Percentiles rank a stretch among this genome's conserved stretches.
Conservation (phyloP, 1,140 invertebrate species). For the Nephila pilipes region DNA sequence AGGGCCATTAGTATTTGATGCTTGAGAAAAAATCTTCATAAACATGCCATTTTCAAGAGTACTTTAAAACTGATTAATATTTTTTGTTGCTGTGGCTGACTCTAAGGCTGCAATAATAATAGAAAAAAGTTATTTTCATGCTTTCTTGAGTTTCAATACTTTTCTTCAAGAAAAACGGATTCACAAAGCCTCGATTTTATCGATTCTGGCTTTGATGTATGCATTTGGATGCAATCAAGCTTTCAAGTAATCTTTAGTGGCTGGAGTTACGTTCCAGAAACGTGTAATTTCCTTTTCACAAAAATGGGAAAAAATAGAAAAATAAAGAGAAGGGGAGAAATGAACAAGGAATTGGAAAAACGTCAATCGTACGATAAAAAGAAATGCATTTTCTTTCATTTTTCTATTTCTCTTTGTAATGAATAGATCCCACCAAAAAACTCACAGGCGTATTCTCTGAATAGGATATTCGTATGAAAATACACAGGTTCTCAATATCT, state of each 20-base stretch:
- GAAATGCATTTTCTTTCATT: slow-evolving; percentile 53
- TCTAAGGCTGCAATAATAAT: background rate
- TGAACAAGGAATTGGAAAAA: slow-evolving; percentile 59
- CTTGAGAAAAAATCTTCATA: background rate
- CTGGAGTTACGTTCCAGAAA: slow-evolving; percentile 60
- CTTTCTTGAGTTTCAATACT: slow-evolving; percentile 53
- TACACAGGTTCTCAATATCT: background rate
- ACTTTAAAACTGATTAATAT: slow-evolving; percentile 56
- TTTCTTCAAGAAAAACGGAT: background rate
- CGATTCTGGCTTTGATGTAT: slow-evolving; percentile 71
- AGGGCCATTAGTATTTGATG: background rate
- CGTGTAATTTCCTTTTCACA: slow-evolving; percentile 70
- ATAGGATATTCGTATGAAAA: slow-evolving; percentile 40
- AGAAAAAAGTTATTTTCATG: slow-evolving; percentile 58
- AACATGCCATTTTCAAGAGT: slow-evolving; percentile 27
- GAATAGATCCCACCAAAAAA: slow-evolving; percentile 43
- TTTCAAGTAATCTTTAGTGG: slow-evolving; percentile 75
- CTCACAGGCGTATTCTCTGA: background rate
- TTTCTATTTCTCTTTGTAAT: slow-evolving; percentile 1
- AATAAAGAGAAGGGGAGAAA: slow-evolving; percentile 26
- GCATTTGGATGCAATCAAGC: slow-evolving; percentile 69
- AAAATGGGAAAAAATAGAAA: slow-evolving; percentile 18
- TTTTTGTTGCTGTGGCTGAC: slow-evolving; percentile 46
- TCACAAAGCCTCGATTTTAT: slow-evolving; percentile 51
- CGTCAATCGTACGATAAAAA: slow-evolving; percentile 67